Evolutionary conservation across 2,888 invertebrate species (phyloP).

Genomic region (Crossocerus cetratus): DNA sequence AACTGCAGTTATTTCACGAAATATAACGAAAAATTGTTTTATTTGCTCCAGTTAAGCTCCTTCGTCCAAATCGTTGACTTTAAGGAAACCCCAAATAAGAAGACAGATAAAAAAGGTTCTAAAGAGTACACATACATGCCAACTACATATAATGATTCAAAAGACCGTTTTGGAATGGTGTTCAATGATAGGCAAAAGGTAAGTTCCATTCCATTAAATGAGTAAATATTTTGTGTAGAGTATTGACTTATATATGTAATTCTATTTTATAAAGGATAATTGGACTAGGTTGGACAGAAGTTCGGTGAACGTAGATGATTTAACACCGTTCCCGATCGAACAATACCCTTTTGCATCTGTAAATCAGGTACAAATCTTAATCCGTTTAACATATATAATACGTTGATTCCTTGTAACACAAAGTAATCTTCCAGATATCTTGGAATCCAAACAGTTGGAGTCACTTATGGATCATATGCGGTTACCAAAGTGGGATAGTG

Average conservation of each 20-base stretch:
- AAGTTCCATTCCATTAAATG: slow-evolving; percentile 16
- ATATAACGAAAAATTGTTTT: background rate
- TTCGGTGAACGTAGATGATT: slow-evolving; percentile 47
- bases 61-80: slow-evolving; percentile 66
- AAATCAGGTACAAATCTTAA: slow-evolving; percentile 67
- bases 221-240: background rate
- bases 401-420: background rate
- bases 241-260: background rate
- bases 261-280: slow-evolving; percentile 18
- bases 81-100: slow-evolving; percentile 18
- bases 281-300: slow-evolving; percentile 3
- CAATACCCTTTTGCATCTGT: slow-evolving; percentile 75
- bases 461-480: slow-evolving; percentile 75
- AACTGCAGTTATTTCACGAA: background rate
- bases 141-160: slow-evolving; percentile 67
- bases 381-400: background rate
- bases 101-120: slow-evolving; percentile 46
- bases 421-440: slow-evolving; percentile 44
- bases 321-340: slow-evolving; percentile 64
- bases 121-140: slow-evolving; percentile 67
- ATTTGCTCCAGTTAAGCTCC: slow-evolving; percentile 60
- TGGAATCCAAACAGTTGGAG: slow-evolving; percentile 78
- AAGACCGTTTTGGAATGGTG: slow-evolving; percentile 70
- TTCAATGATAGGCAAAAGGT: slow-evolving; percentile 68
- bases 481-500: slow-evolving; percentile 77